Conservation (phyloP, 2,797 vertebrate species). For the Cryptoblepharus egeriae region DNA sequence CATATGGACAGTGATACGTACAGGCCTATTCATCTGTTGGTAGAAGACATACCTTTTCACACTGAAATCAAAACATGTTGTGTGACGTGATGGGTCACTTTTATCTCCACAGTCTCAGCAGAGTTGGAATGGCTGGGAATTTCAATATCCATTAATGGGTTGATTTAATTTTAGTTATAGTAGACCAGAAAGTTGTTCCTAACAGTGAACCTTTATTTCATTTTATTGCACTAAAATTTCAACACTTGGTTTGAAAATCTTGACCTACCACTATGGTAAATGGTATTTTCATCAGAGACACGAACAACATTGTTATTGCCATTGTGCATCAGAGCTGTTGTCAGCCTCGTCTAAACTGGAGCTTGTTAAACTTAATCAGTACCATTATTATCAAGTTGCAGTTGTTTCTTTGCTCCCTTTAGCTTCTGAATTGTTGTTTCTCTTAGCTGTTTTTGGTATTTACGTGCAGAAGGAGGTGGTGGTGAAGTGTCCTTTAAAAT, state of each 20-base stretch:
- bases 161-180: background rate
- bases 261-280: background rate
- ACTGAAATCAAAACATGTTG: background rate
- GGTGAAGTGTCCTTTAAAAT: conserved; percentile 11
- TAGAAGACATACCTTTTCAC: background rate
- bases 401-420: background rate
- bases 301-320: background rate
- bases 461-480: background rate
- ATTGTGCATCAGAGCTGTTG: background rate
- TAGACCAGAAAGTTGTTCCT: background rate
- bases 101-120: background rate
- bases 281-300: background rate
- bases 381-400: background rate
- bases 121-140: background rate
- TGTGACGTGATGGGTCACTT: background rate
- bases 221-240: too few relatives aligned
- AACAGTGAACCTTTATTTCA: background rate
- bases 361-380: conserved; percentile 9
- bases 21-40: too few relatives aligned
- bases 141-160: background rate
- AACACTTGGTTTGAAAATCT: conserved; percentile 1
- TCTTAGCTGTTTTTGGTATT: background rate
- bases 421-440: conserved; percentile 8
- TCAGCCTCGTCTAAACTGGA: background rate
- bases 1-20: background rate